Evolutionary conservation across 2,888 invertebrate genomes (phyloP).

Genomic region (Macroteleia sp.): DNA sequence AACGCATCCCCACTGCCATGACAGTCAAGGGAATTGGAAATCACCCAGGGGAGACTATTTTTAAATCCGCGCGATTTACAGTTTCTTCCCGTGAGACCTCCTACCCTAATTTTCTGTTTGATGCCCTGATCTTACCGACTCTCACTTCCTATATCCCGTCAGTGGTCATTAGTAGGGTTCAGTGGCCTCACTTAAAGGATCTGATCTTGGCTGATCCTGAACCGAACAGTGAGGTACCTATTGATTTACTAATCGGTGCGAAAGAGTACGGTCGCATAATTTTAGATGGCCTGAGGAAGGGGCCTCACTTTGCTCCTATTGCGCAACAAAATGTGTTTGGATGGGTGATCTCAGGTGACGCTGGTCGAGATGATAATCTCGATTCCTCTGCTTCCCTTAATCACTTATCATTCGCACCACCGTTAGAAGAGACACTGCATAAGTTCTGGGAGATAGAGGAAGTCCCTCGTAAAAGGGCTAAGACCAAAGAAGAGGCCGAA

Average conservation of each 20-base stretch:
- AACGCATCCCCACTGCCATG: not conserved
- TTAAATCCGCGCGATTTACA: not conserved
- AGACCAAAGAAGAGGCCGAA: slow-evolving; percentile 1
- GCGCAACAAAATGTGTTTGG: not conserved
- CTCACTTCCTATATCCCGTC: slow-evolving; percentile 1
- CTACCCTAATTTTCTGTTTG: not conserved
- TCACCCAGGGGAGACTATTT: slow-evolving; percentile 1
- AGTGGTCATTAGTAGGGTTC: not conserved
- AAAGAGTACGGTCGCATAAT: not conserved
- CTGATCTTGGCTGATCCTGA: not conserved
- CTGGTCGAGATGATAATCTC: not conserved
- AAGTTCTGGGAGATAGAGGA: slow-evolving; percentile 20
- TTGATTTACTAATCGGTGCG: not conserved
- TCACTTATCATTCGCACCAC: not conserved
- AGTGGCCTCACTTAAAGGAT: not conserved
- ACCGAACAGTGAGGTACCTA: not conserved
- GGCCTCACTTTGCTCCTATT: not conserved
- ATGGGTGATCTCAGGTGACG: slow-evolving; percentile 2
- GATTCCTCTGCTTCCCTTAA: not conserved
- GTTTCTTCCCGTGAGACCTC: not conserved
- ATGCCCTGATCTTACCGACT: not conserved
- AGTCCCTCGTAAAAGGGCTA: not conserved
- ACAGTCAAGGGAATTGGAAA: not conserved
- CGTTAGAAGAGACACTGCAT: slow-evolving; percentile 7
- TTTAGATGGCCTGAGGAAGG: not conserved